Evolutionary conservation across 1,140 invertebrate genomes (phyloP).

Genomic region (Aphaenogaster ashmeadi): DNA sequence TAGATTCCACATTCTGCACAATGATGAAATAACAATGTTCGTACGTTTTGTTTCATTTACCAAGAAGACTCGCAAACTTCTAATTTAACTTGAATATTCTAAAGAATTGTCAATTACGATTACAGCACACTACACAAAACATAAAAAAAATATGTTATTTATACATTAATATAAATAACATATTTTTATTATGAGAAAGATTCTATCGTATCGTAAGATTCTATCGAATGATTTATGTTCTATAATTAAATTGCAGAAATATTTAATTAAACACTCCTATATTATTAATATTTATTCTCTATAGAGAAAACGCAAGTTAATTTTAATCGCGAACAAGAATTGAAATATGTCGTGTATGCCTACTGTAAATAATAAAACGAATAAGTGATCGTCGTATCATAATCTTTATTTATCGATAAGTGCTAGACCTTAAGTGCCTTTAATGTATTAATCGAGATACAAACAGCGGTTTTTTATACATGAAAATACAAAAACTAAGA

Average conservation of each 20-base stretch:
- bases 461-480: slow-evolving; percentile 65
- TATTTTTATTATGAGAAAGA: slow-evolving; percentile 28
- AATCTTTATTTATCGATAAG: slow-evolving; percentile 68
- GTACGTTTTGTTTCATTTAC: slow-evolving; percentile 10
- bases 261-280: background rate
- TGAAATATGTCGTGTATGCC: slow-evolving; percentile 40
- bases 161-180: slow-evolving; percentile 24
- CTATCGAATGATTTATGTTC: slow-evolving; percentile 30
- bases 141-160: slow-evolving; percentile 35
- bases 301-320: background rate
- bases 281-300: slow-evolving; percentile 32
- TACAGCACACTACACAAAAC: background rate
- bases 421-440: slow-evolving; percentile 76
- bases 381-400: slow-evolving; percentile 62
- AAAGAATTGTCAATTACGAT: slow-evolving; percentile 50
- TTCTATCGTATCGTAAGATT: slow-evolving; percentile 19
- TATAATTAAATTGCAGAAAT: slow-evolving; percentile 22
- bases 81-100: slow-evolving; percentile 38
- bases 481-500: slow-evolving; percentile 55
- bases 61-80: background rate
- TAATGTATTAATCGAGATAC: slow-evolving; percentile 70
- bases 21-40: slow-evolving; percentile 13
- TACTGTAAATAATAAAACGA: slow-evolving; percentile 71
- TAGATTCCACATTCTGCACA: slow-evolving; percentile 16
- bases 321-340: slow-evolving; percentile 29